phyloP scores from a whole-genome alignment of 53 echinoderm and acorn worm genomes.

The Crossaster papposus region DNA sequence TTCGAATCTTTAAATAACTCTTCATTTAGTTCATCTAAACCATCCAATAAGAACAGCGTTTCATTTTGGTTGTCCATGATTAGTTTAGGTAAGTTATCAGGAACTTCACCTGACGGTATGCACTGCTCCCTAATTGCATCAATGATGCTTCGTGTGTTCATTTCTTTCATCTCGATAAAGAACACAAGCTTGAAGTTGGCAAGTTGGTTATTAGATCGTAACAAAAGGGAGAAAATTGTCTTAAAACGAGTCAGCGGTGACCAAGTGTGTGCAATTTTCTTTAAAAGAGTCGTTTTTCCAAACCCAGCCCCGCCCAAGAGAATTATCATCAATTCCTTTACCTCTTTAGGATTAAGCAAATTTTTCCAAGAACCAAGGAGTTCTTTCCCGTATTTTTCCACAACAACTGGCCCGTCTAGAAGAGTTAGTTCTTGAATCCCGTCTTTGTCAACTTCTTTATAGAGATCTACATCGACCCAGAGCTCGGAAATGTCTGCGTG shows the following conservation, averaged over 20 bases:
- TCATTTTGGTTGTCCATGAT: neutral
- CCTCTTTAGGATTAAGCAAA: neutral
- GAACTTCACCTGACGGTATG: neutral
- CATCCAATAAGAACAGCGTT: neutral
- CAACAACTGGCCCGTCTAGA: no score
- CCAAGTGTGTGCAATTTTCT: no score
- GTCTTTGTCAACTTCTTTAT: no score
- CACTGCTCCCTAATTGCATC: neutral
- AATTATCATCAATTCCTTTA: neutral
- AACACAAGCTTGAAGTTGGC: neutral
- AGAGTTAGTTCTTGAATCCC: no score
- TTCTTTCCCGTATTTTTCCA: neutral
- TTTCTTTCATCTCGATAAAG: neutral
- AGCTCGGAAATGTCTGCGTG: no score
- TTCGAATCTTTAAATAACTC: no score
- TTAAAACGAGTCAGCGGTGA: neutral
- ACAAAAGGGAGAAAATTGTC: neutral
- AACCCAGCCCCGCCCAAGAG: neutral
- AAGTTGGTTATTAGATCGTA: neutral
- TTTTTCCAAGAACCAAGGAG: neutral
- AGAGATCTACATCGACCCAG: no score
- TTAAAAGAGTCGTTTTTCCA: neutral
- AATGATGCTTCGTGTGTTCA: neutral
- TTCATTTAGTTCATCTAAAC: no score
- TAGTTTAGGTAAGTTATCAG: neutral